phyloP scores from a whole-genome alignment of 2,113 vertebrate species.

The Archocentrus centrarchus region DNA sequence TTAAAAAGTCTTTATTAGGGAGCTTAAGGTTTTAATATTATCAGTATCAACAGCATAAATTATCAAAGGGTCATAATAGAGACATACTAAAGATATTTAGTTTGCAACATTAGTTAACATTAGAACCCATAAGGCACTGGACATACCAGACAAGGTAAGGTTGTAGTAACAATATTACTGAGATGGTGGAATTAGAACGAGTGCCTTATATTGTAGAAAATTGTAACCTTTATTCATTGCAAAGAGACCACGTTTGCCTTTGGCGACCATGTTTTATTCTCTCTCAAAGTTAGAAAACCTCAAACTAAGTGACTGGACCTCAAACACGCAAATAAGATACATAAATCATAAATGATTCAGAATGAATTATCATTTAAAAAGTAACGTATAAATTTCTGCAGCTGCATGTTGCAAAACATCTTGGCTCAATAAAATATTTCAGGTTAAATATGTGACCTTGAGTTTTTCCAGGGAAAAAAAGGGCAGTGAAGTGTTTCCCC shows the following conservation, averaged over 20 bases:
- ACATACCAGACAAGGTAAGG: not conserved
- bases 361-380: not conserved
- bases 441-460: not conserved
- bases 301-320: not conserved
- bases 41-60: no score
- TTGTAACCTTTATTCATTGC: not conserved
- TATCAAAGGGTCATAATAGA: no score
- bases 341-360: not conserved
- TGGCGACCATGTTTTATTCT: not conserved
- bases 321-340: not conserved
- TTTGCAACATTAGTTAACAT: no score
- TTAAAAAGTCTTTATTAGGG: no score
- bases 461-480: not conserved
- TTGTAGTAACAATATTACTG: not conserved
- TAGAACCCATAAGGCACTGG: no score
- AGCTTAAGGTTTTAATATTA: no score
- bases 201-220: not conserved
- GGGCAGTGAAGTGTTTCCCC: not conserved
- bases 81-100: no score
- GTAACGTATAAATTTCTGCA: not conserved
- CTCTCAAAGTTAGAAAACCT: not conserved
- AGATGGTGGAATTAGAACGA: not conserved
- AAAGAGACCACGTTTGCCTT: no score
- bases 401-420: not conserved
- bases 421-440: not conserved